These are phyloP conservation scores for Apantesis nais DNA, from an alignment of 2,888 invertebrate species.

Conservation along the genomic window DNA sequence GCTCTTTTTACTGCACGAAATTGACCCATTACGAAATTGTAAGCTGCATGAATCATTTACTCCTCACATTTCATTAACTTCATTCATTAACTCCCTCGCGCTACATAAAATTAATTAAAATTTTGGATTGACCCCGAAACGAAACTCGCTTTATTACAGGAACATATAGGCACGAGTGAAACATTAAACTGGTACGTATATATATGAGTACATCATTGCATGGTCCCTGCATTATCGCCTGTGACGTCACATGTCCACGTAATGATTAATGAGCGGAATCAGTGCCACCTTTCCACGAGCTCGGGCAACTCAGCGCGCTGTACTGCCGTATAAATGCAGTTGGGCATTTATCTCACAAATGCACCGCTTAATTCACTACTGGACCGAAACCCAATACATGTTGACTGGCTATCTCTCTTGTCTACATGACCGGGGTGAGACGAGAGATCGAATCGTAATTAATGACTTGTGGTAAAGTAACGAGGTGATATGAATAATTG, in stretches of 20 bases:
- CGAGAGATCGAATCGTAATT: constrained; percentile 34
- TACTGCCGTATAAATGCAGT: constrained; percentile 50
- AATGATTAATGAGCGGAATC: constrained; percentile 69
- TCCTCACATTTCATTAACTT: constrained; percentile 20
- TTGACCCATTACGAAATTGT: constrained; percentile 1
- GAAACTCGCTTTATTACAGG: constrained; percentile 30
- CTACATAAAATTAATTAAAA: constrained; percentile 25
- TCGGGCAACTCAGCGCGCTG: constrained; percentile 31
- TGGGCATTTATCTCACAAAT: constrained; percentile 64
- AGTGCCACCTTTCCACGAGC: constrained; percentile 48
- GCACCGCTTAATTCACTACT: constrained; percentile 65
- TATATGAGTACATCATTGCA: not conserved
- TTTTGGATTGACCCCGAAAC: constrained; percentile 31
- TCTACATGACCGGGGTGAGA: constrained; percentile 27
- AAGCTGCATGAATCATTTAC: constrained; percentile 16
- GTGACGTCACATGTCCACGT: constrained; percentile 42
- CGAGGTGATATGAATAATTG: constrained; percentile 56
- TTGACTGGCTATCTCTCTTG: constrained; percentile 26
- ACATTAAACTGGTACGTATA: not conserved
- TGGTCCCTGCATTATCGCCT: constrained; percentile 21
- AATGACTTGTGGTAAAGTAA: constrained; percentile 50
- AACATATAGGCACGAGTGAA: constrained; percentile 14
- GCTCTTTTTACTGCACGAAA: constrained; percentile 1
- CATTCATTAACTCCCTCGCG: constrained; percentile 30
- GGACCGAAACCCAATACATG: constrained; percentile 44